Conservation (phyloP, 2,113 vertebrate genomes). For the Ameiurus melas region DNA sequence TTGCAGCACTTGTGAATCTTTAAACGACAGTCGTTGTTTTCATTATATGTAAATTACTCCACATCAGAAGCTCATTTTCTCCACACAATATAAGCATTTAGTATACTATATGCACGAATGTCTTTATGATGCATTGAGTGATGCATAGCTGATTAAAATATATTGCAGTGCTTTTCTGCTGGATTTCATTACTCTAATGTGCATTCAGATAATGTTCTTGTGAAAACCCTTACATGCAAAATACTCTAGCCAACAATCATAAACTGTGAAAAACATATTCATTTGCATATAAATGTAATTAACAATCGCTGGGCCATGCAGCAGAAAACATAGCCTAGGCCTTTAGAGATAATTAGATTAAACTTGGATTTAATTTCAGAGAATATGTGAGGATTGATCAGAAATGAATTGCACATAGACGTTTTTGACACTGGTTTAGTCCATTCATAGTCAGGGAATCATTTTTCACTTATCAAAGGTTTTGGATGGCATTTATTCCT, state of each 20-base stretch:
- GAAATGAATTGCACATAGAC: neutral
- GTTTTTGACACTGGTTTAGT: no score
- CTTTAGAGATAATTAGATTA: neutral
- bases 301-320: neutral
- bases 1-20: neutral
- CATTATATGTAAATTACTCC: neutral
- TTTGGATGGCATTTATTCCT: neutral
- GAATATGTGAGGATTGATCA: neutral
- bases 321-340: neutral
- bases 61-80: neutral
- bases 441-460: neutral
- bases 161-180: neutral
- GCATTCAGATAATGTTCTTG: neutral
- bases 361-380: constrained; percentile 6
- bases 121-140: neutral
- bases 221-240: neutral
- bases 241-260: constrained; percentile 16
- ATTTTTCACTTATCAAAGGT: neutral
- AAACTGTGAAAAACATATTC: constrained; percentile 13
- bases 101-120: neutral
- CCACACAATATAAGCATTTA: neutral
- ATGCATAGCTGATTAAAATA: neutral
- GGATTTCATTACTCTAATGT: neutral
- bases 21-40: neutral
- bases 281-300: constrained; percentile 30